phyloP scores from a whole-genome alignment of 2,113 vertebrate genomes.

The Labeo catla region DNA sequence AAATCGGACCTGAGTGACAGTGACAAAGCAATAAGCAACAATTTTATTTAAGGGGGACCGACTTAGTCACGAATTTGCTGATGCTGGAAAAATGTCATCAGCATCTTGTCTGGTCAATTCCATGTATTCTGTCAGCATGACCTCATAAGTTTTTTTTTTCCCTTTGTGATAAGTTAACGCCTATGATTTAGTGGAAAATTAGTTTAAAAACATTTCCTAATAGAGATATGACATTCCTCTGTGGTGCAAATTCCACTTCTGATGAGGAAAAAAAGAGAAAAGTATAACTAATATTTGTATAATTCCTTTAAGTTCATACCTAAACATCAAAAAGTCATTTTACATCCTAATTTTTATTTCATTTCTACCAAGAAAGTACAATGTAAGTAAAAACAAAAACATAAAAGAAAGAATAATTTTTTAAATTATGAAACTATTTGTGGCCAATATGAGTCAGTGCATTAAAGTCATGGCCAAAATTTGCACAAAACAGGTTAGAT shows the following conservation, averaged over 20 bases:
- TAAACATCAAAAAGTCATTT: background rate
- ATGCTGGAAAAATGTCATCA: slow-evolving; percentile 43
- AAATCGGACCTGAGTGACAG: slow-evolving; percentile 59
- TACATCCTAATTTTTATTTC: background rate
- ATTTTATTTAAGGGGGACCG: background rate
- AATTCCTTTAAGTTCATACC: background rate
- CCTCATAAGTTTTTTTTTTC: background rate
- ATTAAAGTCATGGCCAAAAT: background rate
- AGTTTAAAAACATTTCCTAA: background rate
- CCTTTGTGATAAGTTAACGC: background rate
- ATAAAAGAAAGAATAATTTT: background rate
- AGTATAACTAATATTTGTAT: background rate
- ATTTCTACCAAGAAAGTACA: background rate
- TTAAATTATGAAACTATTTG: background rate
- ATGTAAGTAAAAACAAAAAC: background rate
- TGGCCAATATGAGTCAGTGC: background rate
- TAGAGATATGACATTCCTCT: background rate
- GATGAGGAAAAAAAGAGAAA: background rate
- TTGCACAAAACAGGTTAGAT: too few species aligned
- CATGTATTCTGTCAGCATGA: background rate
- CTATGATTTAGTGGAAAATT: background rate
- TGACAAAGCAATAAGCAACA: background rate
- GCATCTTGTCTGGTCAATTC: background rate
- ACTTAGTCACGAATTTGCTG: slow-evolving; percentile 64
- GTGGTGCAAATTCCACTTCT: background rate